Evolutionary conservation across 2,113 vertebrate species (phyloP).

Genomic region (Tympanuchus pallidicinctus): DNA sequence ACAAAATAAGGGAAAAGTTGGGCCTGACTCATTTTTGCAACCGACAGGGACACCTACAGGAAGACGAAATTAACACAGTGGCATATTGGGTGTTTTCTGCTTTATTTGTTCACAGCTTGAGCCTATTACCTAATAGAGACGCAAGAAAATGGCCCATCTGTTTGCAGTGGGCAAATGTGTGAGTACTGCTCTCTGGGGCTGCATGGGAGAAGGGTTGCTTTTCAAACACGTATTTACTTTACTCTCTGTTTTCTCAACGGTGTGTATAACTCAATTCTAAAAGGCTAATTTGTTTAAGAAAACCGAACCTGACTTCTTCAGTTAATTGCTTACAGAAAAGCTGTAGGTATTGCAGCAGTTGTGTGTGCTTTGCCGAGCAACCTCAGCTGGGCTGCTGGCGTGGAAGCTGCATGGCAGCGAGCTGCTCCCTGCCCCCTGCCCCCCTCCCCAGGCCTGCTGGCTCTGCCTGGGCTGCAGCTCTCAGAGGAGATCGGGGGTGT

Average conservation of each 20-base stretch:
- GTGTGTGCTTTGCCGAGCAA: conserved; percentile 51
- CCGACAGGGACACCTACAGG: conserved; percentile 69
- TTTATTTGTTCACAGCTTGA: conserved; percentile 76
- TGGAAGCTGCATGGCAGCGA: not conserved
- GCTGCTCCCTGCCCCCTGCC: not conserved
- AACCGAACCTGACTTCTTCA: conserved; percentile 69
- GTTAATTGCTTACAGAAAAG: conserved; percentile 69
- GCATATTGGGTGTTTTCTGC: conserved; percentile 74
- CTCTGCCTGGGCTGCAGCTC: not conserved
- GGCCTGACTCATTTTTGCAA: conserved; percentile 25
- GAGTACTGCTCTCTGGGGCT: conserved; percentile 59
- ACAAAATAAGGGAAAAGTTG: not conserved
- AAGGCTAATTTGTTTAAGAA: conserved; percentile 75
- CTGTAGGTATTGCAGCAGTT: conserved; percentile 38
- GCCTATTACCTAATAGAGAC: conserved; percentile 75
- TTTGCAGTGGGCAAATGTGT: conserved; percentile 70
- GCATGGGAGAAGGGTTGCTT: conserved; percentile 63
- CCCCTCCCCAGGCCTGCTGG: not conserved
- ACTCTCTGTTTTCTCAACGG: conserved; percentile 71
- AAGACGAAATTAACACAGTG: conserved; percentile 65
- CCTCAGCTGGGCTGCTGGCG: fast-evolving
- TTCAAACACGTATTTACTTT: conserved; percentile 69
- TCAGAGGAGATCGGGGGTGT: not conserved
- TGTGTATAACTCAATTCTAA: conserved; percentile 69
- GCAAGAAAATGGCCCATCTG: conserved; percentile 75